Conservation (phyloP, 2,797 vertebrate species). For the Nothura maculosa region DNA sequence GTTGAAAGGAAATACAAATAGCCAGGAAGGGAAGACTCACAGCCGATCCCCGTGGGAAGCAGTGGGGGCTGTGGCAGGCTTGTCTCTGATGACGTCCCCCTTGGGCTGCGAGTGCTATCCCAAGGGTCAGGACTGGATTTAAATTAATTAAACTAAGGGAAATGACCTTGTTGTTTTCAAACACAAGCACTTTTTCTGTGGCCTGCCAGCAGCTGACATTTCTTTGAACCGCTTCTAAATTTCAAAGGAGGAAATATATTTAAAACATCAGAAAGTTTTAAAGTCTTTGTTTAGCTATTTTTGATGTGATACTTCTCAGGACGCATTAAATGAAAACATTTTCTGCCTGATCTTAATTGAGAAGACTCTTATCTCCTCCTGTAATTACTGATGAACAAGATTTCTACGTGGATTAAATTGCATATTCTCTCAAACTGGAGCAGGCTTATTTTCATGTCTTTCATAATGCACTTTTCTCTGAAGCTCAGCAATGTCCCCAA, state of each 20-base stretch:
- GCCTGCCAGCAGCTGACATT: constrained; percentile 33
- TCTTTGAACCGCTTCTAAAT: constrained; percentile 68
- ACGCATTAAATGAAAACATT: constrained; percentile 48
- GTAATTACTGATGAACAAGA: constrained; percentile 65
- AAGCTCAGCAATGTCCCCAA: neutral
- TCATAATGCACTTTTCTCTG: neutral
- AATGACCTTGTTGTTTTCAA: constrained; percentile 48
- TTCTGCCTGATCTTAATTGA: constrained; percentile 55
- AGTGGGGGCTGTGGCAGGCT: constrained; percentile 23
- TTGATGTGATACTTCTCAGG: constrained; percentile 46
- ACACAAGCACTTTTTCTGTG: neutral
- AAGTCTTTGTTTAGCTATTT: constrained; percentile 40
- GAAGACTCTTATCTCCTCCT: constrained; percentile 37
- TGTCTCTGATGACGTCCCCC: neutral
- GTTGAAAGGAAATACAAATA: constrained; percentile 43
- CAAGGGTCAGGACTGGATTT: neutral
- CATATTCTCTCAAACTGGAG: constrained; percentile 1
- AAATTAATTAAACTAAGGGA: constrained; percentile 19
- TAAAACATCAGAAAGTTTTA: constrained; percentile 36
- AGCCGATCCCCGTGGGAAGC: too few relatives aligned
- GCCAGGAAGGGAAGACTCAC: constrained; percentile 29
- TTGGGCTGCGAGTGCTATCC: neutral
- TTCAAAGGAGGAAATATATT: constrained; percentile 48
- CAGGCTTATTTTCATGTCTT: constrained; percentile 15
- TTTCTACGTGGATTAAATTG: constrained; percentile 38